These are phyloP conservation scores for Odontesthes bonariensis DNA, from an alignment of 2,113 vertebrate genomes.

Conservation along the genomic window DNA sequence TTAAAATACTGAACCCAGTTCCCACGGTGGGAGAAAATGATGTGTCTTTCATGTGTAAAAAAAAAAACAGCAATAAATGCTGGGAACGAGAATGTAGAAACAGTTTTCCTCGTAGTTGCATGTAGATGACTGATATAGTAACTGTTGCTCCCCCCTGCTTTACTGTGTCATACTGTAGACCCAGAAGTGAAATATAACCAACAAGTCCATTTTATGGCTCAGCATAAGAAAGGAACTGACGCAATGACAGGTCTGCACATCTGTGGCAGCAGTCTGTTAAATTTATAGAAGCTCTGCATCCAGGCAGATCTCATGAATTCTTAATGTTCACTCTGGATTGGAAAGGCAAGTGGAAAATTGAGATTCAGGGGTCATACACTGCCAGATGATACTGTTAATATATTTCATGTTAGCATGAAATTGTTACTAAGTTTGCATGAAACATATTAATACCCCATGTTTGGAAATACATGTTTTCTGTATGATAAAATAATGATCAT, in stretches of 20 bases:
- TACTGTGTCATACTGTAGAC: not conserved
- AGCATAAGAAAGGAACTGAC: constrained; percentile 40
- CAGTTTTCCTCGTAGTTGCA: not conserved
- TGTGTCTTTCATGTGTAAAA: not conserved
- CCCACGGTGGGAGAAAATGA: not conserved
- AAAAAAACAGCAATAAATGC: not conserved
- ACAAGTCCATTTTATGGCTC: constrained; percentile 41
- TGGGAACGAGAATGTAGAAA: not conserved
- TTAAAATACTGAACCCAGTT: not conserved
- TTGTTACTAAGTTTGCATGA: not conserved
- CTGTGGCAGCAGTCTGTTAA: constrained; percentile 50
- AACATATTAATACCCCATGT: not conserved
- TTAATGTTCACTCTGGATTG: constrained; percentile 44
- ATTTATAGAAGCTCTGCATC: constrained; percentile 46
- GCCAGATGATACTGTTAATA: not conserved
- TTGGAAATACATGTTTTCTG: not conserved
- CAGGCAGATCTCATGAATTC: constrained; percentile 54
- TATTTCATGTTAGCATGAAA: constrained; percentile 1
- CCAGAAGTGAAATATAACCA: constrained; percentile 26
- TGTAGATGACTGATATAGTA: no score
- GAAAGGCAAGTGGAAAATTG: constrained; percentile 32
- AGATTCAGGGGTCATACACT: constrained; percentile 20
- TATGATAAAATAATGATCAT: not conserved
- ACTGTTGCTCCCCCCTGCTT: not conserved
- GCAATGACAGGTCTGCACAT: constrained; percentile 45